These are phyloP conservation scores for Paguma larvata DNA, from an alignment of 2,797 vertebrate species.

Conservation along the genomic window DNA sequence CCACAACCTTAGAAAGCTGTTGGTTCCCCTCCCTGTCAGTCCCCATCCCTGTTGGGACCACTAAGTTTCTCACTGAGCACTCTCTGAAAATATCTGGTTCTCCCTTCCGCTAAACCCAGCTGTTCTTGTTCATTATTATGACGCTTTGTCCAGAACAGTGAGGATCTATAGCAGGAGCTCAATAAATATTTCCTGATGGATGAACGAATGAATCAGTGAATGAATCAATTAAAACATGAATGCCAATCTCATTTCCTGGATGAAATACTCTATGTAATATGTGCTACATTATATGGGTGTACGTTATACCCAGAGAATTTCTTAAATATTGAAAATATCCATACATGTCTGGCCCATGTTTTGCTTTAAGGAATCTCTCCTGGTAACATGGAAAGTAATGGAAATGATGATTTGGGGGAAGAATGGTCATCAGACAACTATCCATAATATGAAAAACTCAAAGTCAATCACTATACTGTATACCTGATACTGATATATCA, in stretches of 20 bases:
- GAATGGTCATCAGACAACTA: not conserved
- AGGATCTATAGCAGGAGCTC: not conserved
- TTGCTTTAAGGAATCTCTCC: conserved; percentile 48
- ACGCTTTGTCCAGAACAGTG: not conserved
- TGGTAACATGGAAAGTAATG: not conserved
- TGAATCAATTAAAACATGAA: not conserved
- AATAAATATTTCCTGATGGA: not conserved
- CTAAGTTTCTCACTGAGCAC: not conserved
- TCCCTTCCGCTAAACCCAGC: not conserved
- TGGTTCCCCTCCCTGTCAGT: not conserved
- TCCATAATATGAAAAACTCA: not conserved
- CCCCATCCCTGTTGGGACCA: not conserved
- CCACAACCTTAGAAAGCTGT: not conserved
- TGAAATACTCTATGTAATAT: conserved; percentile 18
- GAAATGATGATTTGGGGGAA: not conserved
- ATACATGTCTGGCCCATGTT: not conserved
- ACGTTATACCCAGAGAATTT: conserved; percentile 27
- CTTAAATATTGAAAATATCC: conserved; percentile 58
- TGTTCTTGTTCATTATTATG: not conserved
- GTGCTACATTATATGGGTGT: not conserved
- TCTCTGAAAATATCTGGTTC: not conserved
- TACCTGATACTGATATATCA: not conserved
- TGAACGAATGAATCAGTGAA: not conserved
- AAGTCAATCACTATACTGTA: not conserved
- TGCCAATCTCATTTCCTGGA: not conserved